Conservation (phyloP, 2,797 vertebrate species). For the Euphonia xanthogaster region DNA sequence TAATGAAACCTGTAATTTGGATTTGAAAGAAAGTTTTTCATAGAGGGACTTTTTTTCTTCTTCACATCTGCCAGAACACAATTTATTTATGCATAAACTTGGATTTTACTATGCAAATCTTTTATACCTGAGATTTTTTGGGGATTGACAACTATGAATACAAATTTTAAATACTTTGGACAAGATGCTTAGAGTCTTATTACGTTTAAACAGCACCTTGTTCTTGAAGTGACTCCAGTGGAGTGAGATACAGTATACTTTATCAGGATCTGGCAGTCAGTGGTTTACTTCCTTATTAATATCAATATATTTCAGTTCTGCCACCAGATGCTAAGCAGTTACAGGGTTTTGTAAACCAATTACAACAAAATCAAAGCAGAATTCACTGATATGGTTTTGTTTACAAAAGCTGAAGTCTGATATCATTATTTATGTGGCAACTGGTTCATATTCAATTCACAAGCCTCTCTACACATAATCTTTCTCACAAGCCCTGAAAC, state of each 20-base stretch:
- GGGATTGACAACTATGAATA: neutral
- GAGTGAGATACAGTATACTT: neutral
- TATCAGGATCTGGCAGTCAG: neutral
- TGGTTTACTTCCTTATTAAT: neutral
- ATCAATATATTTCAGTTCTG: neutral
- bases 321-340: neutral
- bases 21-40: neutral
- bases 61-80: neutral
- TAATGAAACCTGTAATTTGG: neutral
- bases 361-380: constrained; percentile 22
- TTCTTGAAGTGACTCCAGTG: neutral
- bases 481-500: neutral
- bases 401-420: constrained; percentile 31
- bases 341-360: neutral
- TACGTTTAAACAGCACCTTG: neutral
- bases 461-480: neutral
- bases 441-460: neutral
- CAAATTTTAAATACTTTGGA: neutral
- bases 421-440: neutral
- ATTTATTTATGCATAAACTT: neutral
- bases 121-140: neutral
- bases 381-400: neutral
- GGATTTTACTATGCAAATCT: neutral
- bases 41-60: neutral
- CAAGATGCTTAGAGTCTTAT: neutral